Evolutionary conservation across 2,888 invertebrate genomes (phyloP).

Genomic region (Poecilus cupreus): DNA sequence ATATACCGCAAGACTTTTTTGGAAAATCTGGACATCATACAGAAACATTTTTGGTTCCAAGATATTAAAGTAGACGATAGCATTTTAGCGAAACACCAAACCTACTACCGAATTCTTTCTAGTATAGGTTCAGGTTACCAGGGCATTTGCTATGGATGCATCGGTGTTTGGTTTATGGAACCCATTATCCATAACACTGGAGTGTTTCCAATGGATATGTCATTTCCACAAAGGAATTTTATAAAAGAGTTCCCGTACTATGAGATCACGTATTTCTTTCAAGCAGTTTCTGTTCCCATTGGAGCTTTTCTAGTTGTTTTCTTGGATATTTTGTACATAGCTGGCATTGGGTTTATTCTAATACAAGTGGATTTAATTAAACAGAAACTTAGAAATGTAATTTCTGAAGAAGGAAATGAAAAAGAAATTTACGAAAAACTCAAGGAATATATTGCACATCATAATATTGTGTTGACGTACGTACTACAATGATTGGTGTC

Average conservation of each 20-base stretch:
- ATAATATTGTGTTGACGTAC: background rate
- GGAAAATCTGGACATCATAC: background rate
- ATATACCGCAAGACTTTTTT: background rate
- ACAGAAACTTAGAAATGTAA: background rate
- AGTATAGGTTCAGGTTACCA: background rate
- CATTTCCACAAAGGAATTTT: background rate
- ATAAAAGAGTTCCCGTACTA: background rate
- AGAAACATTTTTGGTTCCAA: background rate
- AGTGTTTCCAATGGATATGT: background rate
- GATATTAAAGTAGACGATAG: background rate
- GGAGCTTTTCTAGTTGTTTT: background rate
- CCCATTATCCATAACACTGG: background rate
- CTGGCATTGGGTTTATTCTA: background rate
- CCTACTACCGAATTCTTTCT: background rate
- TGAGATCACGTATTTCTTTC: background rate
- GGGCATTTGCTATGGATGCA: background rate
- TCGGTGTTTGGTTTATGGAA: background rate
- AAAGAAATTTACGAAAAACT: background rate
- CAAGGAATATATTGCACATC: background rate
- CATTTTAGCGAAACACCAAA: background rate
- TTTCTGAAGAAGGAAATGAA: background rate
- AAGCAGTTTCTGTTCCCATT: background rate
- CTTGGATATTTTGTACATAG: background rate
- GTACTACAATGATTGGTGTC: too few species aligned
- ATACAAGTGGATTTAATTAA: background rate